Percentiles rank a stretch among this genome's conserved stretches.
Evolutionary conservation across 2,797 vertebrate genomes (phyloP).

Genomic region (Apogon hyalosoma): DNA sequence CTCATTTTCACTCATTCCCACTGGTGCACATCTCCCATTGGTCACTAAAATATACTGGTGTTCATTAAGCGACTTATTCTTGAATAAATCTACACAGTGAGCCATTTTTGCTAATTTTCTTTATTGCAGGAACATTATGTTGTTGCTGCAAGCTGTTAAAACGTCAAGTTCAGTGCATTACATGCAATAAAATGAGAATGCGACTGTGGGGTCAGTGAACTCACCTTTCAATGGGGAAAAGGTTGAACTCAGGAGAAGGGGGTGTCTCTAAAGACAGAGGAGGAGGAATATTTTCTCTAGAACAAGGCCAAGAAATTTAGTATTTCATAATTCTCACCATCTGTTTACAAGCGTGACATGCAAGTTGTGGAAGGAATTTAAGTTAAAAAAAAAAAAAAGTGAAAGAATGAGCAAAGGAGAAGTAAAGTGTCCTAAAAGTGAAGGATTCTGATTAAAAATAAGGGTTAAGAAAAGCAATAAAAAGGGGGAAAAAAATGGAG

Average conservation of each 20-base stretch:
- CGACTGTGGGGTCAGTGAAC: too few relatives aligned
- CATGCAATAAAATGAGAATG: too few relatives aligned
- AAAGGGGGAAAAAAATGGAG: slow-evolving; percentile 1
- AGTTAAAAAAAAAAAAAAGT: neutral
- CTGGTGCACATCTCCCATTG: slow-evolving; percentile 37
- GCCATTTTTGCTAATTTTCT: too few relatives aligned
- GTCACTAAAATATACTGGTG: neutral
- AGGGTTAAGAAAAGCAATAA: slow-evolving; percentile 38
- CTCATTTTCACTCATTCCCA: slow-evolving; percentile 12
- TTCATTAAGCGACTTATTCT: neutral
- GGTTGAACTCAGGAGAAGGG: too few relatives aligned
- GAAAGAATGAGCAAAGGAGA: neutral
- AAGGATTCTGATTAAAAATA: slow-evolving; percentile 27
- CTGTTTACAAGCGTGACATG: neutral
- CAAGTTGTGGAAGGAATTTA: neutral
- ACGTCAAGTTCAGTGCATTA: too few relatives aligned
- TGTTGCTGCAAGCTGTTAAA: too few relatives aligned
- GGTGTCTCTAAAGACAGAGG: too few relatives aligned
- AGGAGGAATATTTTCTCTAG: neutral
- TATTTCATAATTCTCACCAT: neutral
- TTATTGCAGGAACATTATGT: too few relatives aligned
- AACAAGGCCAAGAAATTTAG: neutral
- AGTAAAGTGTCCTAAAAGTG: neutral
- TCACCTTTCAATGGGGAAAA: too few relatives aligned
- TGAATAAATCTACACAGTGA: slow-evolving; percentile 2